These are phyloP conservation scores for Zootoca vivipara DNA, from an alignment of 2,113 vertebrate species.

Conservation along the genomic window DNA sequence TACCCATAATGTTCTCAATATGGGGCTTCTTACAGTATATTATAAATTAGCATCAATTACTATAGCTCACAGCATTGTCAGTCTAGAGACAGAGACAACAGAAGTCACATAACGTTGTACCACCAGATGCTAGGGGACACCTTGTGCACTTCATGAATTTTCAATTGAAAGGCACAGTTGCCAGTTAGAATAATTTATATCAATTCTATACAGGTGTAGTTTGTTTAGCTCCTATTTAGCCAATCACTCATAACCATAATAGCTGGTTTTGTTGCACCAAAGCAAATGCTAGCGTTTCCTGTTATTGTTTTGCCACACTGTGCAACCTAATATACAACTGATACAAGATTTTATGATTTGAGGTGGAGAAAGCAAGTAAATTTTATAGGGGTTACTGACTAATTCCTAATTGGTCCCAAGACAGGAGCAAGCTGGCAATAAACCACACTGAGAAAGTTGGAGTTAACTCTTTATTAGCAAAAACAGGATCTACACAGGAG, in stretches of 20 bases:
- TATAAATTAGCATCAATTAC: constrained; percentile 62
- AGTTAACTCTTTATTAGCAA: too few relatives aligned
- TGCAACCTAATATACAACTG: constrained; percentile 69
- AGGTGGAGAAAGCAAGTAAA: background rate
- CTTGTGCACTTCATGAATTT: constrained; percentile 47
- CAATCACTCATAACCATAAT: constrained; percentile 74
- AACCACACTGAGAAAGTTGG: too few relatives aligned
- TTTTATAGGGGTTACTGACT: background rate
- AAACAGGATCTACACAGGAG: too few relatives aligned
- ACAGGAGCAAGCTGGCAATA: too few relatives aligned
- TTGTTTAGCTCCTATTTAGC: constrained; percentile 34
- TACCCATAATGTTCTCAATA: constrained; percentile 46
- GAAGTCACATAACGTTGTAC: constrained; percentile 54
- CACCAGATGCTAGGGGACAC: constrained; percentile 48
- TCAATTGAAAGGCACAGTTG: constrained; percentile 52
- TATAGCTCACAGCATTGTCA: constrained; percentile 62
- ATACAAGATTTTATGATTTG: constrained; percentile 35
- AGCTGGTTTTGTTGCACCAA: constrained; percentile 82
- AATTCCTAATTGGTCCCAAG: background rate
- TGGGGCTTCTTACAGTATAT: constrained; percentile 36
- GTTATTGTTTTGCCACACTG: constrained; percentile 80
- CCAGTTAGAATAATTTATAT: constrained; percentile 60
- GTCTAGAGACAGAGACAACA: constrained; percentile 54
- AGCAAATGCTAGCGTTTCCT: constrained; percentile 75
- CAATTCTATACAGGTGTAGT: constrained; percentile 28